Evolutionary conservation across 2,797 vertebrate genomes (phyloP), one percentile per base, ranked within the genome.

Genomic region (Synaphobranchus kaupii): DNA sequence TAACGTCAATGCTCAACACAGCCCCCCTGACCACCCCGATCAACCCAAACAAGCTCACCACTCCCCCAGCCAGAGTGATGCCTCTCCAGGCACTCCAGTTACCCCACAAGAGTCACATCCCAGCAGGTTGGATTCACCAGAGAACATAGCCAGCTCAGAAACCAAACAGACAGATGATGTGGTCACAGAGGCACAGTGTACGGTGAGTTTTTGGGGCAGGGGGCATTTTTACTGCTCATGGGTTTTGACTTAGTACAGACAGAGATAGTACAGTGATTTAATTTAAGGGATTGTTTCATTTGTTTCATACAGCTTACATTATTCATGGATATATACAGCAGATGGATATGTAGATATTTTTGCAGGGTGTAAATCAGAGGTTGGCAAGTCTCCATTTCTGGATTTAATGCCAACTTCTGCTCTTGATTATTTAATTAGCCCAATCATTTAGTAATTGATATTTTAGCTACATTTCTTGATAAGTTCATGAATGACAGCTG

Each of bases 121-220:
- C 56, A 91, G 84, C 80, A 92, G 91, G 47, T 86, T 88, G 0
- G 90, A 91, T 84, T 92, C 93, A 28, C 86, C 90, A 7, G 89
- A 86, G 86, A 92, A 89, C 50, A 90, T 54, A 0, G 90, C 85
- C 83, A 93, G 90, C 89, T 88, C 90, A 50, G 94, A 95, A 0
- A 93, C 94, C 84, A 93, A 93, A 31, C 89, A 88, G 83, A 92
- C 89, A 2, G 91, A 92, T 89, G 92, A 92, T 88, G 91, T 1
- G 90, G 91, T 90, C 93, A 92, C 88, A 91, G 80, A n/a, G 63
- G 85, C 44, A 83, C 93, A 47, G 28, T 87, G 39, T 78, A 83
- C 50, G 86, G 86, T 86, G 34, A 86, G 85, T 44, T 76, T 22
- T 63, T 76, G 6, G 28, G 15, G 80, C 1, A 6, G 0, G 3